Base-by-base conservation (phyloP, 1,140 invertebrate genomes). In the Anoplophora glabripennis region DNA sequence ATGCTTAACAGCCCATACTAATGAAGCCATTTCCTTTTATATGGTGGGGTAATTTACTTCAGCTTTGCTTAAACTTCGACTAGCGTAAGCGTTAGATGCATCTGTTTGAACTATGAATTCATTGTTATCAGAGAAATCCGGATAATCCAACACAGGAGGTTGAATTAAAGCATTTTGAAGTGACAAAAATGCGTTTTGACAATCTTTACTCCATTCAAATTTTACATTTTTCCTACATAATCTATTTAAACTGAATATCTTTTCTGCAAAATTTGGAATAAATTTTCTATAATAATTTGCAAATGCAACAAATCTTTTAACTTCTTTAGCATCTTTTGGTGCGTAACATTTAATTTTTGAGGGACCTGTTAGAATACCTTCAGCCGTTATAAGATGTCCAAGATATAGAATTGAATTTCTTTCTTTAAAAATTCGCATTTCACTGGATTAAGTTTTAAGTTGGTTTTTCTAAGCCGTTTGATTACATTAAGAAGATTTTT, bases 361-460 rank as follows among this genome's bases (percentile, higher is more conserved):
- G 5, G 21, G 21, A 28, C 5, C 21, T 28, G 21, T 2, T 28
- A 28, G 5, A 28, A 28, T 28, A 28, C 46, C 46, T 2, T 40
- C 8, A 12, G 38, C 14, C 8, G 38, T 40, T 40, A 40, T 40
- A 12, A 40, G 11, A 40, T 40, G 38, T 12, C 38, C 7, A 2
- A 40, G 8, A 40, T 7, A 40, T 40, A 15, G 4, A 40, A 15
- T 40, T 40, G 4, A 40, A 15, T 40, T 40, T 40, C 38, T 40
- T 40, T 40, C 14, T 2, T 3, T 15, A 40, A 40, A 7, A 40
- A 75, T 57, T 75, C 64, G 7, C 42, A 44, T 42, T 63, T 55
- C 15, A 45, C 46, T 34, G 36, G 41, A 48, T 61, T 52, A 1
- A 62, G 45, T 52, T 65, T 65, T 9, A 65, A 49, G 10, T 55